Conservation (phyloP, 1,140 invertebrate genomes). For the Leptonema lineaticorne region DNA sequence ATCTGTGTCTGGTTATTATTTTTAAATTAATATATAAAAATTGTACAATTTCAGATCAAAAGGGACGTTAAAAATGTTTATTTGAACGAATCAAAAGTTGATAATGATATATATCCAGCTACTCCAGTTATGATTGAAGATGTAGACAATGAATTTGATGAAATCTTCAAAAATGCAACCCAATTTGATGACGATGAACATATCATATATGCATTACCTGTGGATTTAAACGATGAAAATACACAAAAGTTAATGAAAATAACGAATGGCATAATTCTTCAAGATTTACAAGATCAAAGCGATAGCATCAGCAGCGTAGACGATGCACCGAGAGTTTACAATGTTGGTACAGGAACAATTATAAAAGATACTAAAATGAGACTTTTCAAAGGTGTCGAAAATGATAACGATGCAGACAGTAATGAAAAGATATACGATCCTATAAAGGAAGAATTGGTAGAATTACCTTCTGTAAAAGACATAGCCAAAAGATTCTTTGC, state of each 20-base stretch:
- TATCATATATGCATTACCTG: conserved; percentile 11
- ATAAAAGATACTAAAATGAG: conserved; percentile 36
- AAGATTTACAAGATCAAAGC: conserved; percentile 44
- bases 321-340: conserved; percentile 56
- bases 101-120: conserved; percentile 26
- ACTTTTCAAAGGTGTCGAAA: conserved; percentile 32
- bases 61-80: not conserved
- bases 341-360: conserved; percentile 54
- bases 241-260: conserved; percentile 18
- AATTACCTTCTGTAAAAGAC: conserved; percentile 54
- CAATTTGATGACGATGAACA: conserved; percentile 29
- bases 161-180: conserved; percentile 35
- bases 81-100: too few relatives aligned
- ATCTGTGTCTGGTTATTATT: too few relatives aligned
- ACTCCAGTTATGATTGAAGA: conserved; percentile 30
- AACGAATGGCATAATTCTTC: conserved; percentile 30
- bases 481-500: conserved; percentile 53
- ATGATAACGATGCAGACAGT: conserved; percentile 27
- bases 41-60: too few relatives aligned
- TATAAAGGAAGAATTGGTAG: conserved; percentile 38
- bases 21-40: too few relatives aligned
- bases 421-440: not conserved
- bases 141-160: conserved; percentile 36
- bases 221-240: conserved; percentile 28
- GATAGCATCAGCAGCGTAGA: conserved; percentile 51